Base-by-base conservation (phyloP, 2,888 invertebrate genomes). In the Phlogophora meticulosa region DNA sequence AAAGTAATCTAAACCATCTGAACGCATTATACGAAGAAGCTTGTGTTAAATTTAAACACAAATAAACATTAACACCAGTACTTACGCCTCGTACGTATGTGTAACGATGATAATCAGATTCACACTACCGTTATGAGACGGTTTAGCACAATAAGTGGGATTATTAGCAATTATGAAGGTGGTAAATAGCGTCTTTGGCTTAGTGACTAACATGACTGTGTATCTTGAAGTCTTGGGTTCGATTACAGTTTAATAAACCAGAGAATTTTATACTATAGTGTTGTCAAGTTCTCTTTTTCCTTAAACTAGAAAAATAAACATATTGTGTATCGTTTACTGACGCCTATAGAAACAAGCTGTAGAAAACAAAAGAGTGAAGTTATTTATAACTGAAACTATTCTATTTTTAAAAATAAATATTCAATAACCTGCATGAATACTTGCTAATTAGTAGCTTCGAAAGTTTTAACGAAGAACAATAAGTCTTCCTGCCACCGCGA, bases 41-140 rank as follows among this genome's bases (percentile, higher is more conserved):
- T 63, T 24, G 48, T 49, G 59, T 67, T 78, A 57, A 57, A 72
- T 63, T 67, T 62, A 53, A 61, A 61, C 62, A 60, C 78, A 67
- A 72, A 76, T 76, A 65, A 63, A 77, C 61, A 60, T 48, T 76
- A 45, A 61, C 20, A 65, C 32, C 22, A 58, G 43, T 42, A 48
- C 11, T 42, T 36, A 22, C 13, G 38, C 13, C 11, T 59, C 20
- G 20, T 22, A 32, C 51, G 55, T 51, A 36, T 55, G 55, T 51
- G 61, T 77, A n/a, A 46, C 49, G 36, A 62, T 59, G 61, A 63
- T 78, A 73, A 77, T 73, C 59, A 59, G 52, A 60, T 69, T 77
- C 58, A 73, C 78, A 62, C 43, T 48, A 45, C 32, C 45, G 51
- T 56, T 68, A 40, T 46, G 22, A 45, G 17, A 32, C 43, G 51